Base-by-base conservation (phyloP, 2,113 vertebrate species). In the Siniperca knerii region DNA sequence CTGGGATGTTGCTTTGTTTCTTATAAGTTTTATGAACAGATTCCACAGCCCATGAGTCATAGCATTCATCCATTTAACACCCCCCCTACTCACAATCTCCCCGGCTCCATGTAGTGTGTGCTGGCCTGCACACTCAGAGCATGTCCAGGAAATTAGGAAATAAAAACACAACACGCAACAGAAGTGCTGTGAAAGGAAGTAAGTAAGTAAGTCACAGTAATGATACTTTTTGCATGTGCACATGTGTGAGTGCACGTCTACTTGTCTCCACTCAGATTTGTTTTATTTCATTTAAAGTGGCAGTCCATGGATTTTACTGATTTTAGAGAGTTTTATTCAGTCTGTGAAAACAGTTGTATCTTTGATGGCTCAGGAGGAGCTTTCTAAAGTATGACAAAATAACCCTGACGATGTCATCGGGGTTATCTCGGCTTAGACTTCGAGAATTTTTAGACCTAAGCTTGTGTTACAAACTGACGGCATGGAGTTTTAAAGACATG, bases 21-120 rank as follows among this genome's bases (percentile, higher is more conserved):
- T 42, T 79, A 67, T 66, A 29, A 8, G 76, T 88, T 72, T 91
- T 79, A 69, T 84, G 65, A 83, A 82, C 15, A 89, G 55, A 93
- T 92, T 91, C 89, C 88, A 65, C 23, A 82, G 72, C 0, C 42
- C 40, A 25, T 89, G 84, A 91, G 78, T 93, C 89, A 94, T 73
- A 37, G 77, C 61, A 62, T 70, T 88, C n/a, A 85, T 75, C 44
- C 77, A 62, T 77, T 83, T 85, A 83, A 85, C 61, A 11, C 33
- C 10, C 50, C 23, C 50, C 40, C 0, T 8, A 40, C 35, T 80
- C 58, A 37, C 11, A 50, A 50, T 64, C 25, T 66, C 33, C 83
- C 46, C 13, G 15, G 35, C 15, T 42, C 57, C 42, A 25, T 37
- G 55, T 4, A 37, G 50, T 77, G 66, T 16, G 18, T 72, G 68